Evolutionary conservation across 2,888 invertebrate species (phyloP).

Genomic region (Psococerastis gibbosa): DNA sequence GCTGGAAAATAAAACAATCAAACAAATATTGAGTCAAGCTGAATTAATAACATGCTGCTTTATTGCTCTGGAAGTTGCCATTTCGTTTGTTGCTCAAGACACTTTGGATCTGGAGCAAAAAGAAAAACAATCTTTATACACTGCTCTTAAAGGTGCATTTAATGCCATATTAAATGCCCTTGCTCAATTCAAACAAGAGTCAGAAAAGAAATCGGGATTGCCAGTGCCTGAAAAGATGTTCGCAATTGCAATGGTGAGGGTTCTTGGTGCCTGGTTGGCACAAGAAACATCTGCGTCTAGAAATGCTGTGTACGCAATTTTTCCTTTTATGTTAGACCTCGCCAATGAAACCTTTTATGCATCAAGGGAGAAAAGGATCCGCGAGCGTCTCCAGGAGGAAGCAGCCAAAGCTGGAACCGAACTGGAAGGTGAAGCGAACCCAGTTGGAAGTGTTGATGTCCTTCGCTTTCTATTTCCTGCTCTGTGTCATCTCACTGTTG

Average conservation of each 20-base stretch:
- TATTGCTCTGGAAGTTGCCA: conserved; percentile 56
- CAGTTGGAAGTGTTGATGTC: conserved; percentile 46
- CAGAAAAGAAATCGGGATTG: conserved; percentile 42
- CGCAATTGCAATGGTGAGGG: conserved; percentile 67
- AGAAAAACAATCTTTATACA: conserved; percentile 78
- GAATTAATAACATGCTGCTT: conserved; percentile 70
- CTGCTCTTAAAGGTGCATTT: conserved; percentile 75
- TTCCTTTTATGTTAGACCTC: conserved; percentile 62
- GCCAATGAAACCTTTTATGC: conserved; percentile 71
- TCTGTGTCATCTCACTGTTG: conserved; percentile 76
- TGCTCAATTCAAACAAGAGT: conserved; percentile 48
- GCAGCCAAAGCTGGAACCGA: conserved; percentile 22
- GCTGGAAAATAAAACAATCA: conserved; percentile 59
- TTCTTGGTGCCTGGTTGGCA: conserved; percentile 74
- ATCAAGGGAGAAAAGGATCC: conserved; percentile 41
- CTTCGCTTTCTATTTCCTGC: conserved; percentile 71
- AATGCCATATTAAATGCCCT: conserved; percentile 59
- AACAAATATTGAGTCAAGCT: conserved; percentile 54
- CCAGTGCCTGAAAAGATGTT: conserved; percentile 53
- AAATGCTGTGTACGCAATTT: conserved; percentile 55
- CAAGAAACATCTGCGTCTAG: conserved; percentile 81
- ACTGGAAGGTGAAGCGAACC: conserved; percentile 26
- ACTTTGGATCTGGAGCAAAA: conserved; percentile 71
- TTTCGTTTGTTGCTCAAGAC: conserved; percentile 62
- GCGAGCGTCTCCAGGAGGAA: conserved; percentile 44